These are phyloP conservation scores for Anoplopoma fimbria DNA, from an alignment of 2,113 vertebrate genomes.

Conservation along the genomic window DNA sequence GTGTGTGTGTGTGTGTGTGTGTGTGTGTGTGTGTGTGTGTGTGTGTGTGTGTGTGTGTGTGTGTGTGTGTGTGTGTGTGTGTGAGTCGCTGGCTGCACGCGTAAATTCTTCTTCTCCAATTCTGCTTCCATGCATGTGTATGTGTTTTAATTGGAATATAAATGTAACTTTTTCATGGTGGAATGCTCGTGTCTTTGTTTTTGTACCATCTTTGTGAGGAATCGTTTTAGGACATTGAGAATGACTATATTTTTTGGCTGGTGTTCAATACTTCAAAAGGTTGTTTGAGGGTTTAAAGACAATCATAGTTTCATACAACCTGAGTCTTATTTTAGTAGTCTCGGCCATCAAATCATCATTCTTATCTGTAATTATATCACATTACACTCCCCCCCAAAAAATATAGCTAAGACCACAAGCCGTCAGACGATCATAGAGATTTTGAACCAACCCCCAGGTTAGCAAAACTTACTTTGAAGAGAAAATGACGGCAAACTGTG, in stretches of 20 bases:
- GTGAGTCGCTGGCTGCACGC: conserved; percentile 15
- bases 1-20: conserved; percentile 13
- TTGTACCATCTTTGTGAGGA: background rate
- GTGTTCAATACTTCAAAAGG: conserved; percentile 33
- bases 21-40: conserved; percentile 4
- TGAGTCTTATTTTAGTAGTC: conserved; percentile 25
- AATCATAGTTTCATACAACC: background rate
- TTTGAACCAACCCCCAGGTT: conserved; percentile 37
- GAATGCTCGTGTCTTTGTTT: background rate
- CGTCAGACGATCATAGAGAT: conserved; percentile 18
- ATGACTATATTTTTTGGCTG: conserved; percentile 2
- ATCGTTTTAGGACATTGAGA: background rate
- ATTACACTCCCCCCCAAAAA: background rate
- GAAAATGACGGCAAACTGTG: conserved; percentile 52
- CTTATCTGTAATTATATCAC: background rate
- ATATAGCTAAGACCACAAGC: background rate
- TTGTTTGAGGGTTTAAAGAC: conserved; percentile 37
- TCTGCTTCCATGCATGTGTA: background rate
- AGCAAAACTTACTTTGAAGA: conserved; percentile 59
- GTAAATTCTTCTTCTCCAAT: background rate
- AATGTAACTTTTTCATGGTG: background rate
- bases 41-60: conserved; percentile 13
- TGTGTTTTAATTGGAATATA: conserved; percentile 8
- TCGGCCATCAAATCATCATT: conserved; percentile 10
- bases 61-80: background rate